phyloP scores from a whole-genome alignment of 2,113 vertebrate genomes.

The Scytalopus superciliaris region DNA sequence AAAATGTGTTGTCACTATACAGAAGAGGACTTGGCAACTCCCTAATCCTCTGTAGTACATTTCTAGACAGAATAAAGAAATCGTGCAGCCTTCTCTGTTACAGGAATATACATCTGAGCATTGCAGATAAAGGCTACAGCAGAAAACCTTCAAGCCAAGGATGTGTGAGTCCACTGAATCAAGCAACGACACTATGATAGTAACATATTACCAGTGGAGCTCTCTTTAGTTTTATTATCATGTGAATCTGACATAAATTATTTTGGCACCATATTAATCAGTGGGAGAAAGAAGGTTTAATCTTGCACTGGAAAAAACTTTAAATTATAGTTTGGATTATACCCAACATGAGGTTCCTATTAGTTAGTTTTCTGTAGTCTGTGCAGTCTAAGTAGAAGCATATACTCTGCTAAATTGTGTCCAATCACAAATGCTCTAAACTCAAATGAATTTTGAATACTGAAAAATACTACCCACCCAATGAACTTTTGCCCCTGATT shows the following conservation, averaged over 20 bases:
- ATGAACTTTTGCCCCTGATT: neutral
- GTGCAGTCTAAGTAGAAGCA: neutral
- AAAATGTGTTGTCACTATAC: neutral
- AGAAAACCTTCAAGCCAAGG: neutral
- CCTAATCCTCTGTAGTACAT: neutral
- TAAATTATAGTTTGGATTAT: slow-evolving; percentile 13
- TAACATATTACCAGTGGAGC: neutral
- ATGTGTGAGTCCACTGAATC: neutral
- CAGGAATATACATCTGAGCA: neutral
- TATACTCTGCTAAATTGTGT: neutral
- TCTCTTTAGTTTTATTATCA: neutral
- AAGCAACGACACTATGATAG: neutral
- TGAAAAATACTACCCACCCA: neutral
- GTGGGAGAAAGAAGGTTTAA: slow-evolving; percentile 20
- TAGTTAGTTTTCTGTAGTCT: neutral
- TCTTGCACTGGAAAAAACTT: slow-evolving; percentile 28
- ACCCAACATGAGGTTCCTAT: slow-evolving; percentile 29
- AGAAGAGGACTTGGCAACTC: neutral
- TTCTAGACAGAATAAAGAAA: neutral
- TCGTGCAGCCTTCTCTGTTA: neutral
- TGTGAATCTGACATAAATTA: slow-evolving; percentile 17
- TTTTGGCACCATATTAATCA: slow-evolving; percentile 36
- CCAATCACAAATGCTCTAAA: neutral
- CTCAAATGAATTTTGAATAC: neutral
- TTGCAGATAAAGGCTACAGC: neutral